Evolutionary conservation across 1,140 invertebrate species (phyloP), one percentile per base, ranked within the genome.

Genomic region (Heliconius hewitsoni): DNA sequence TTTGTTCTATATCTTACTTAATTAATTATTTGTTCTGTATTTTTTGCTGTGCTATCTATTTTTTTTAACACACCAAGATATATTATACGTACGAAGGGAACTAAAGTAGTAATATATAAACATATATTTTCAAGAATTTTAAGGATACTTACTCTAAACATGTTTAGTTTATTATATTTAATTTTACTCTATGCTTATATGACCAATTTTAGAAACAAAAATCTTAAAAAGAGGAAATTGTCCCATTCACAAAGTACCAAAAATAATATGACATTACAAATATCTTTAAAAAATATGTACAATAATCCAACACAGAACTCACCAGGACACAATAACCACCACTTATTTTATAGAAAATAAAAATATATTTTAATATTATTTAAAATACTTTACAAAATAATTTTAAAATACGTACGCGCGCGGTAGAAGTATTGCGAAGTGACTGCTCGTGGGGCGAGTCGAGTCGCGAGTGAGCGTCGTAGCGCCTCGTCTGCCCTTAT

Each of bases 381-480:
- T 23, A 66, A 66, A 66, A 66, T 66, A n/a, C n/a, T 57, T 57
- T n/a, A 27, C 13, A 23, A 66, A 66, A 27, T 66, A 66, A 27
- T 66, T 78, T 74, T 70, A 37, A 46, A 73, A 88, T 91, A 91
- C 90, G 84, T 91, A 93, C 90, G 87, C 89, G 89, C 89, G 90
- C 91, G 91, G 86, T 91, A 83, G 87, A 84, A 81, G 83, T 83
- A 73, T 79, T 71, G 80, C 50, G 75, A 74, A 82, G 79, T 79
- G 78, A 77, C 88, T 87, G 87, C 76, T 85, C 87, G 88, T 90
- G 90, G 84, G 90, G 89, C 90, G 90, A 83, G 80, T 82, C 74
- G 81, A 52, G 78, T 81, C 90, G 86, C 91, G 89, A 93, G 83
- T 92, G 91, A 87, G 79, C 74, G 81, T 50, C 55, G 79, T 55